Base-by-base conservation (phyloP, 2,797 vertebrate species). In the Sardinella longiceps region DNA sequence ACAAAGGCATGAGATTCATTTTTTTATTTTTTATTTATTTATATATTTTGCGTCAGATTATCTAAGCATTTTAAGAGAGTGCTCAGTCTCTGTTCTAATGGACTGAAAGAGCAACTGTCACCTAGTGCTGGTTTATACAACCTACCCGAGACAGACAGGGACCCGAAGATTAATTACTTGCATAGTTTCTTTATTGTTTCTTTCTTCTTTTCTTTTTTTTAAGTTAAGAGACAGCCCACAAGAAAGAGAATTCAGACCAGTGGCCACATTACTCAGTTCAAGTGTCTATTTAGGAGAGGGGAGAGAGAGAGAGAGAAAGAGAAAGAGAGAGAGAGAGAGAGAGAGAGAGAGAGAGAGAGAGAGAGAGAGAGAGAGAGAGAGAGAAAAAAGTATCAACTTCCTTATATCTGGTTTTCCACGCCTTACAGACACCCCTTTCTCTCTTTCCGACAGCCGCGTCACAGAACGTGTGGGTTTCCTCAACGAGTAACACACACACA, bases 341-440 rank as follows among this genome's bases (percentile, higher is more conserved):
- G 15, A 25, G 30, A 66, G 5, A 30, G 28, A 66, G 58, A 25
- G 20, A 18, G 28, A 18, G 28, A 30, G 12, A 66, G 92, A 92
- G 84, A 92, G n/a, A 48, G 7, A 48, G 46, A 74, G 39, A 77
- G 23, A 77, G 20, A 74, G 33, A 30, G 25, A 77, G 33, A 77
- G 70, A 39, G 15, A 43, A 77, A 92, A 92, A 85, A 92, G 25
- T 48, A 12, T 20, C 43, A 90, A 94, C 94, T 95, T 96, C 95
- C 95, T 95, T 94, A 92, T 95, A 90, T 92, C 91, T 93, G 90
- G 91, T 92, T 95, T 94, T 95, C 94, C 95, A 94, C 92, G 88
- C 94, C 93, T 94, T 74, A 39, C 30, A 88, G 87, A 63, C 90
- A 87, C 87, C 85, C 85, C 87, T 90, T 88, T 91, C 84, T 91